Evolutionary conservation across 2,888 invertebrate genomes (phyloP), one percentile per base, ranked within the genome.

Genomic region (Bibio marci): DNA sequence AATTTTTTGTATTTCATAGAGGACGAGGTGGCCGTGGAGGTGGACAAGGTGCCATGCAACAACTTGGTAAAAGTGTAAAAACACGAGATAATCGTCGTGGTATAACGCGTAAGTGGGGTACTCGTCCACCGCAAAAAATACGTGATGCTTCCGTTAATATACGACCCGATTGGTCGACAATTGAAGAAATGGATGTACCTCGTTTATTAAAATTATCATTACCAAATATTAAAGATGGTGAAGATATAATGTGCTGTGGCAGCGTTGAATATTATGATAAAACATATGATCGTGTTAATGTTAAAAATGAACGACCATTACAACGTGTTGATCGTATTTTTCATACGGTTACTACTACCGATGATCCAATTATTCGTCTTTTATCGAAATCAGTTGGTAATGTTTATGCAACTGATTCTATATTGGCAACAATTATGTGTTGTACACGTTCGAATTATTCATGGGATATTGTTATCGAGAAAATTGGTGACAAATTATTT

Each of bases 391-490:
- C 79, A 1, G 81, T 83, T 43, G 94, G 94, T 46, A 95, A 91
- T 50, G 97, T 99, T 22, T 99, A 92, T 60, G 95, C 94, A 7
- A 99, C 98, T 1, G 98, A 98, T 63, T 81, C 92, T 18, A 95
- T 99, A 53, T 65, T 99, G 53, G 92, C 97, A 2, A 94, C 97
- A 2, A 80, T 98, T 47, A 99, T 98, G 98, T 94, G 95, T 63
- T 88, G 91, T 62, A 91, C 95, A 2, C 76, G 98, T 22, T 97
- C 95, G 35, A 88, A 87, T 53, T 97, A 97, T 61, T 95, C 95
- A 3, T 98, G 98, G 98, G 98, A 98, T 59, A 90, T 98, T 54
- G 88, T 99, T 36, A 94, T 97, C 52, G 88, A 91, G 56, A 91
- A 91, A 61, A 80, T 90, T 54, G 86, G 86, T 32, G 85, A 85